Evolutionary conservation across 2,113 vertebrate genomes (phyloP).

Genomic region (Saccopteryx leptura): DNA sequence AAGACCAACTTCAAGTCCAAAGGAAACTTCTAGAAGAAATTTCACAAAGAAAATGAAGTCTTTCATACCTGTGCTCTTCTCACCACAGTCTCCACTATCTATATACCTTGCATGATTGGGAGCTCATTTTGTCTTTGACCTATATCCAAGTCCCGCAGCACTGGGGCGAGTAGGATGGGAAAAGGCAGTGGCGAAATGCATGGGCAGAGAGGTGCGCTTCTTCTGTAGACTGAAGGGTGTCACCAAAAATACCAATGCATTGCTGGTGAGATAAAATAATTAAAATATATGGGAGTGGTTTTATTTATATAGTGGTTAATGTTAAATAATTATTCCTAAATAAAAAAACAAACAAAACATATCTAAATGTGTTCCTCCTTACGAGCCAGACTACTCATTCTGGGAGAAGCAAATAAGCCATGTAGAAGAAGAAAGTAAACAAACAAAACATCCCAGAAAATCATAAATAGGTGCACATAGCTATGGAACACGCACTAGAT

Average conservation of each 20-base stretch:
- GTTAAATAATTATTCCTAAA: background rate
- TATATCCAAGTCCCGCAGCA: background rate
- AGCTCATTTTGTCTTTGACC: background rate
- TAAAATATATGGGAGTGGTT: background rate
- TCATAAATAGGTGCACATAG: conserved; percentile 23
- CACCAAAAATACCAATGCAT: background rate
- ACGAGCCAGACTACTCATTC: background rate
- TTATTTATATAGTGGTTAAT: background rate
- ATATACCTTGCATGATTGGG: background rate
- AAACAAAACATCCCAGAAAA: conserved; percentile 10
- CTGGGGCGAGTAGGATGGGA: fast-evolving
- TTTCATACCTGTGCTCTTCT: background rate
- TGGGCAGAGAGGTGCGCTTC: background rate
- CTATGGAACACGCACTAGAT: background rate
- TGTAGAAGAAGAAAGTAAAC: background rate
- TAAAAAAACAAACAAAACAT: background rate
- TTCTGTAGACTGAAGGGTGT: background rate
- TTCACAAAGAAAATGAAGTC: background rate
- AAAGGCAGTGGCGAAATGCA: fast-evolving
- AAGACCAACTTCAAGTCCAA: background rate
- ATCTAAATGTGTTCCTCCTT: conserved; percentile 27
- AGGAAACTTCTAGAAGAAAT: background rate
- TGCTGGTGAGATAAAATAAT: background rate
- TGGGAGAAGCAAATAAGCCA: background rate
- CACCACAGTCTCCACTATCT: background rate